Conservation (phyloP, 2,113 vertebrate genomes). For the Nyctereutes procyonoides region DNA sequence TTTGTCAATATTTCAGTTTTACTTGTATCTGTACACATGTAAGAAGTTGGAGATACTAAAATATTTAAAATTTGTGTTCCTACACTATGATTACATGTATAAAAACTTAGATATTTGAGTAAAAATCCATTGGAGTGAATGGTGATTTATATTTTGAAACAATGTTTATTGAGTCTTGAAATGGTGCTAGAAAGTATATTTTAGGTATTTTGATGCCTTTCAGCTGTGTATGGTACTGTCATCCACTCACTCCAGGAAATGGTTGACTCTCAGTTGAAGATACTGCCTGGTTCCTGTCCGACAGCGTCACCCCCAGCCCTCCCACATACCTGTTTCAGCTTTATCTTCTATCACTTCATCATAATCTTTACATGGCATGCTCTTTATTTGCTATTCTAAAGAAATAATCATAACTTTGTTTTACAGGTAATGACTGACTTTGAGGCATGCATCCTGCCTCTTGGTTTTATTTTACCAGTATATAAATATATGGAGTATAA, state of each 20-base stretch:
- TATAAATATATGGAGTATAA: background rate
- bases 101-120: background rate
- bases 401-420: constrained; percentile 25
- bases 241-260: background rate
- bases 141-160: background rate
- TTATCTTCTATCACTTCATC: background rate
- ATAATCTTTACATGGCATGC: background rate
- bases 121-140: background rate
- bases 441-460: background rate
- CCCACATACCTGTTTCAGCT: background rate
- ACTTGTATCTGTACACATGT: background rate
- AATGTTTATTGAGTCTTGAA: background rate
- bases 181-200: background rate
- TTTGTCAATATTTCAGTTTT: background rate
- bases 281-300: background rate
- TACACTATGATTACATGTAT: background rate
- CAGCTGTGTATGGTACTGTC: background rate
- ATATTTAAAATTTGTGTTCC: background rate
- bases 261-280: background rate
- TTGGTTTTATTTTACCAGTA: background rate
- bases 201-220: background rate
- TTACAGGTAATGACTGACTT: background rate
- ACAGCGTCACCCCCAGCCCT: background rate
- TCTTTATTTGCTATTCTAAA: background rate
- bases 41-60: background rate